phyloP scores from a whole-genome alignment of 2,888 invertebrate genomes.

The Chalcis sispes region DNA sequence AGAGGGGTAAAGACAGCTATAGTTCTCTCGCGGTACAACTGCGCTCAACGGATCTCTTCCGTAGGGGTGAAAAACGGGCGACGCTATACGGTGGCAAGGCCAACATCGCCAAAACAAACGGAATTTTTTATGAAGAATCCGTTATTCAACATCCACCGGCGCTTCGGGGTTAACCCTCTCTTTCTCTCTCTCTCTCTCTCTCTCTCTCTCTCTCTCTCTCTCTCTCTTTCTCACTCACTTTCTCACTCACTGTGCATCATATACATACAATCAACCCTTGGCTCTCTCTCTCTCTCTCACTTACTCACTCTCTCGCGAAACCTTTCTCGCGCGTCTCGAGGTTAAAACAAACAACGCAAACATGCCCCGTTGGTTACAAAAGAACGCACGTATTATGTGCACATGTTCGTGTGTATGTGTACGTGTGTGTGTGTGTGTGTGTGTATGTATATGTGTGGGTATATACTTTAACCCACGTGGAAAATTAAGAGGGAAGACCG shows the following conservation, averaged over 20 bases:
- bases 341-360: too few species aligned
- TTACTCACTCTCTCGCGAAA: background rate
- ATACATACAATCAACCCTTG: constrained; percentile 15
- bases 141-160: constrained; percentile 64
- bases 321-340: too few species aligned
- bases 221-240: constrained; percentile 11
- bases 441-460: background rate
- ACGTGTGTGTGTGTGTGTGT: background rate
- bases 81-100: background rate
- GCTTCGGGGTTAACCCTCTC: constrained; percentile 38
- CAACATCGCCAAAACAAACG: constrained; percentile 64
- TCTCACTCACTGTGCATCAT: too few species aligned
- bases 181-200: background rate
- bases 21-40: too few species aligned
- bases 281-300: background rate
- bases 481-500: too few species aligned
- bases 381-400: too few species aligned
- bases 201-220: too few species aligned
- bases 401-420: too few species aligned
- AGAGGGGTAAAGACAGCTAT: background rate
- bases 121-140: constrained; percentile 71
- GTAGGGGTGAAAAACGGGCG: too few species aligned
- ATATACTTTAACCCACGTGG: background rate
- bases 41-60: too few species aligned
- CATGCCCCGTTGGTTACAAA: too few species aligned